Conservation (phyloP, 2,113 vertebrate genomes). For the Furnarius figulus region DNA sequence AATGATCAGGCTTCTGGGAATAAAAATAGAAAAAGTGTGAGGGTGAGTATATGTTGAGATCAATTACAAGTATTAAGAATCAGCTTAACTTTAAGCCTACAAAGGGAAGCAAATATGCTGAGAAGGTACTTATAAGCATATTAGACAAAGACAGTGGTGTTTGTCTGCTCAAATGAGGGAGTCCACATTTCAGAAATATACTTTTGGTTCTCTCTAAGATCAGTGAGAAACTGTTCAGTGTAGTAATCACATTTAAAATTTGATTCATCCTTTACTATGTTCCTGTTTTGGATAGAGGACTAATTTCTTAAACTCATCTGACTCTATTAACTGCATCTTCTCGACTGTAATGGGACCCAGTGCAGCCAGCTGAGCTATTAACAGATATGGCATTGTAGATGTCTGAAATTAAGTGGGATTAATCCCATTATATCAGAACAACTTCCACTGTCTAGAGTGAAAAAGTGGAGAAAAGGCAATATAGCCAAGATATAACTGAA, state of each 20-base stretch:
- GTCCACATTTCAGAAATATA: background rate
- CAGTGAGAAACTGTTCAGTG: background rate
- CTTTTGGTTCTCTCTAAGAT: background rate
- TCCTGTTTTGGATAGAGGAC: background rate
- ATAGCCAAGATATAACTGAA: background rate
- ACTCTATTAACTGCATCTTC: background rate
- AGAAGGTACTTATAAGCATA: background rate
- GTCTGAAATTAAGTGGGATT: background rate
- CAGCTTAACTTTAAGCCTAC: background rate
- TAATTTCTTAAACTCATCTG: background rate
- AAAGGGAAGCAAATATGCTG: background rate
- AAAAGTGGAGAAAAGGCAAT: background rate
- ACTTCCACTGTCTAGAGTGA: background rate
- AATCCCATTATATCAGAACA: background rate
- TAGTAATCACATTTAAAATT: background rate
- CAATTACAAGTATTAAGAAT: background rate
- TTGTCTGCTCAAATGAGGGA: background rate
- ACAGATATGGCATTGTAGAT: background rate
- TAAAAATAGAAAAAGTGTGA: background rate
- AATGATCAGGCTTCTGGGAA: background rate
- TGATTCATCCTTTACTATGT: background rate
- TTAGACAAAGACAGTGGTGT: background rate
- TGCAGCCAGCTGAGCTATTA: background rate
- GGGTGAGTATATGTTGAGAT: background rate
- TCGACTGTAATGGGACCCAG: background rate